Evolutionary conservation across 2,888 invertebrate genomes (phyloP), one percentile per base, ranked within the genome.

Genomic region (Cenopis cana): DNA sequence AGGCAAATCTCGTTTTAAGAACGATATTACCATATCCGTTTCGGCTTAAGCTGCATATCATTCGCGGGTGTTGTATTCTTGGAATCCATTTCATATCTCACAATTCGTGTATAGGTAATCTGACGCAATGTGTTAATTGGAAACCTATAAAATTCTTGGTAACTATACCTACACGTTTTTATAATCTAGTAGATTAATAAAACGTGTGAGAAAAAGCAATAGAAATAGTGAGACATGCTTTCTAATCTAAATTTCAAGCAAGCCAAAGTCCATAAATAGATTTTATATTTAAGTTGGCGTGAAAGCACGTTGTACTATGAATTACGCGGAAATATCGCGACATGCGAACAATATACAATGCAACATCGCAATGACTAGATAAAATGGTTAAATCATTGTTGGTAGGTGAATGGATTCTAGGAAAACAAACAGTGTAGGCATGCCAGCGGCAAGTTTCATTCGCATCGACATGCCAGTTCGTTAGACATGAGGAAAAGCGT

Each of bases 351-450:
- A 72, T 76, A 78, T 78, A 79, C 76, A 79, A 84, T 81, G 79
- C 82, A 82, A 80, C 84, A 84, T 82, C 76, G 75, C 78, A 82
- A 82, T 80, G 74, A 77, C 78, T 81, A 84, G 83, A 85, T 85
- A 85, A 81, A 82, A 85, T 79, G 82, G 81, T 86, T 71, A 71
- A 84, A 84, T 85, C 85, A 82, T 83, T 84, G 79, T 79, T 79
- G 78, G 78, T 83, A 78, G 78, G 81, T 88, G 88, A 89, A 90
- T 89, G 88, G 87, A 84, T 89, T 91, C 91, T 86, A 72, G 82
- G 90, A 91, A 91, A 81, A 82, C 83, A 80, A 70, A 70, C 70
- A 71, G 70, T 61, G 82, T 88, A 84, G 87, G 84, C 81, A 82
- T 85, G 85, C 81, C 80, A 70, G 57, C 59, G 52, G 59, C 69